Conservation (phyloP, 2,113 vertebrate genomes). For the Callipepla squamata region DNA sequence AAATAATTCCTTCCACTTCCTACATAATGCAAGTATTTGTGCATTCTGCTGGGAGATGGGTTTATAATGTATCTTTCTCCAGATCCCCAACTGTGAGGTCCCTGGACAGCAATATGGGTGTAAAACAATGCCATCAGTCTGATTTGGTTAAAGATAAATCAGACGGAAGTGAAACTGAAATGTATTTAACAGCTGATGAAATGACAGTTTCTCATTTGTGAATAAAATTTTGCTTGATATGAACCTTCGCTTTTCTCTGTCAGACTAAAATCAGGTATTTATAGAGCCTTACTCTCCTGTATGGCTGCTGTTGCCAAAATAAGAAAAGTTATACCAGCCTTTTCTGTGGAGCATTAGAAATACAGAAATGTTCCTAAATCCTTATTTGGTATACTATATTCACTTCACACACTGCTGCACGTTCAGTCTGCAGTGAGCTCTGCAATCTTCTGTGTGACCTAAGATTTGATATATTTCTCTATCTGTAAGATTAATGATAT, state of each 20-base stretch:
- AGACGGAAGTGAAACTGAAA: not conserved
- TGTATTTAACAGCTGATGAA: not conserved
- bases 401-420: not conserved
- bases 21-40: not conserved
- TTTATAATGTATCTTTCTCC: not conserved
- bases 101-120: not conserved
- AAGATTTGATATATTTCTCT: not conserved
- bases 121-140: not conserved
- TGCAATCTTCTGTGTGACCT: not conserved
- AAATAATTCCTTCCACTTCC: not conserved
- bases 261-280: not conserved
- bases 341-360: not conserved
- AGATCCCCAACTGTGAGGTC: not conserved
- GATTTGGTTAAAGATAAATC: not conserved
- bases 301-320: not conserved
- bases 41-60: not conserved
- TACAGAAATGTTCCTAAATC: not conserved
- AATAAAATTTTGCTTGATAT: not conserved
- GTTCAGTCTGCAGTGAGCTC: not conserved
- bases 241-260: not conserved
- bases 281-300: not conserved
- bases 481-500: constrained; percentile 5
- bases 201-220: not conserved
- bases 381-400: not conserved
- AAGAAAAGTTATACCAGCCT: not conserved